These are phyloP conservation scores for Flabesymbios commensalis DNA, from an alignment of 2,888 invertebrate genomes.

Conservation along the genomic window DNA sequence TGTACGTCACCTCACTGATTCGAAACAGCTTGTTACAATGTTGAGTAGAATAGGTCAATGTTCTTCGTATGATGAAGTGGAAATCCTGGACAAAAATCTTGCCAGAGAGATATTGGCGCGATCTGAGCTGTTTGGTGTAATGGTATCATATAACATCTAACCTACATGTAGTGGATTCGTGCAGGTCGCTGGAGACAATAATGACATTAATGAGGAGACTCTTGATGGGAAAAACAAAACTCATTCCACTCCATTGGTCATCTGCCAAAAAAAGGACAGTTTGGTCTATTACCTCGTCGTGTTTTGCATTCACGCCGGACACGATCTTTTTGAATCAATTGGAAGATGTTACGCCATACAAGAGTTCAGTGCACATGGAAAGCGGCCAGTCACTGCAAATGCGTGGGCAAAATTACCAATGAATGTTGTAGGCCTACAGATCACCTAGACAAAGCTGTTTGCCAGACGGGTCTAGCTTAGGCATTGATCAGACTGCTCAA, in stretches of 20 bases:
- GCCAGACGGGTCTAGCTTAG: not conserved
- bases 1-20: not conserved
- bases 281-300: no score
- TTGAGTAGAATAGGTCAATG: constrained; percentile 4
- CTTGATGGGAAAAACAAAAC: not conserved
- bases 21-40: constrained; percentile 1
- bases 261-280: no score
- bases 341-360: no score
- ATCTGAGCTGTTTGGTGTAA: not conserved
- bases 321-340: no score
- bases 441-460: no score
- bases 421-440: no score
- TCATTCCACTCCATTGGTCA: not conserved
- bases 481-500: not conserved
- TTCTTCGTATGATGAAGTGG: not conserved
- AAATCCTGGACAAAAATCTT: not conserved
- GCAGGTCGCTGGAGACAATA: not conserved
- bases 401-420: no score
- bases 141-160: not conserved
- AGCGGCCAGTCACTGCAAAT: no score
- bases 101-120: not conserved
- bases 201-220: constrained; percentile 4
- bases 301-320: no score
- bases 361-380: no score
- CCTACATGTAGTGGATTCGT: not conserved